Conservation (phyloP, 2,797 vertebrate species). For the Channallabes apus region DNA sequence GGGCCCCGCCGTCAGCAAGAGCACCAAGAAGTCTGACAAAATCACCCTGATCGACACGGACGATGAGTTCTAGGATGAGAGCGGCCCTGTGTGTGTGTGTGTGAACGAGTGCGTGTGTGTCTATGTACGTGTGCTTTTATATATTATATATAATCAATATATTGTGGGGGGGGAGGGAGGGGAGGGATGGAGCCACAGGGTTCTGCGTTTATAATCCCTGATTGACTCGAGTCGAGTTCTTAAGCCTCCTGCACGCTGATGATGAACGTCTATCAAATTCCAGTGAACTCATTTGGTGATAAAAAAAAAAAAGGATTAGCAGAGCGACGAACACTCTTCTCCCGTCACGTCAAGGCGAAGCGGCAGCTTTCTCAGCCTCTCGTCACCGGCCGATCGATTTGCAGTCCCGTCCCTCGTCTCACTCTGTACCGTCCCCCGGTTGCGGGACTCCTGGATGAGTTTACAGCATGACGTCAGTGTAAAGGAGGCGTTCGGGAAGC, state of each 20-base stretch:
- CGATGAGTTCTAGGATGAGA: conserved; percentile 81
- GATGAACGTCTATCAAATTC: conserved; percentile 12
- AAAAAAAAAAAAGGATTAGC: conserved; percentile 29
- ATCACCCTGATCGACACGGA: conserved; percentile 87
- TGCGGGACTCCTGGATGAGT: conserved; percentile 60
- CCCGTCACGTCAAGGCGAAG: not conserved
- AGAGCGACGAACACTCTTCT: not conserved
- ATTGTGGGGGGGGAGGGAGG: no score
- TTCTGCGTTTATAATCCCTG: conserved; percentile 54
- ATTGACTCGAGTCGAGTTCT: conserved; percentile 1
- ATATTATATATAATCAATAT: not conserved
- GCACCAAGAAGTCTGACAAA: conserved; percentile 84
- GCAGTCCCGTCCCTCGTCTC: conserved; percentile 28
- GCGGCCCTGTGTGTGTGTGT: not conserved
- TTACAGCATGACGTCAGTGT: conserved; percentile 61
- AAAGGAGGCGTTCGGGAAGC: conserved; percentile 50
- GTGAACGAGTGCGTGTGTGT: not conserved
- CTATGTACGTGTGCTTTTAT: not conserved
- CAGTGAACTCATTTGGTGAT: conserved; percentile 11
- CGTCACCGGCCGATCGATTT: conserved; percentile 43
- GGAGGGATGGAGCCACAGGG: no score
- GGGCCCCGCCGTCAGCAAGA: conserved; percentile 61
- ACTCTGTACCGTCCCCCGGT: conserved; percentile 39
- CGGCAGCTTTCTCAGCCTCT: conserved; percentile 7
- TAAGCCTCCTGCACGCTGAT: conserved; percentile 20